Conservation (phyloP, 2,797 vertebrate genomes). For the Tiaroga cobitis region DNA sequence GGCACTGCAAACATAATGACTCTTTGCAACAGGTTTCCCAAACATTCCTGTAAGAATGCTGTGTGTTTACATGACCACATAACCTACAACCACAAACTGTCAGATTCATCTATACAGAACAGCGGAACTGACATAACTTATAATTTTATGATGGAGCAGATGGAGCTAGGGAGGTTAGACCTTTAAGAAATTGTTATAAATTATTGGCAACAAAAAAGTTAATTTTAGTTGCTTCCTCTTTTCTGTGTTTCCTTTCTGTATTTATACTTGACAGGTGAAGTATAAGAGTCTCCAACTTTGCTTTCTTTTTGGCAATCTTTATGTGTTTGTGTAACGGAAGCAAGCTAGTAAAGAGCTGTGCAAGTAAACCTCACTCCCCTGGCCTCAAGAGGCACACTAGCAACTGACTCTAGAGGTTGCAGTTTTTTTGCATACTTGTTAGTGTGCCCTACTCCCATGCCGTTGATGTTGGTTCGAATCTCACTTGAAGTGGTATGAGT, state of each 20-base stretch:
- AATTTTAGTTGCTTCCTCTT: too few relatives aligned
- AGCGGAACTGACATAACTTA: too few relatives aligned
- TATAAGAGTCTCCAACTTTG: too few relatives aligned
- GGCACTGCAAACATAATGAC: background rate
- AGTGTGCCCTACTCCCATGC: background rate
- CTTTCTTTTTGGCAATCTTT: too few relatives aligned
- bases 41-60: background rate
- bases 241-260: too few relatives aligned
- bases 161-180: too few relatives aligned
- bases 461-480: background rate
- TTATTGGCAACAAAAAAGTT: too few relatives aligned
- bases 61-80: background rate
- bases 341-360: background rate
- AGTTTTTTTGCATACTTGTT: background rate
- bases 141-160: too few relatives aligned
- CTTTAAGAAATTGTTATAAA: too few relatives aligned
- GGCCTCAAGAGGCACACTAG: background rate
- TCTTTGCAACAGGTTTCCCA: background rate
- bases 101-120: too few relatives aligned
- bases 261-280: too few relatives aligned
- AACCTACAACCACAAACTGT: background rate
- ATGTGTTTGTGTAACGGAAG: background rate
- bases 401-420: background rate
- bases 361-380: background rate
- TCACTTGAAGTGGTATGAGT: background rate